Conservation (phyloP, 2,888 invertebrate species). For the Blastobasis lacticolella region DNA sequence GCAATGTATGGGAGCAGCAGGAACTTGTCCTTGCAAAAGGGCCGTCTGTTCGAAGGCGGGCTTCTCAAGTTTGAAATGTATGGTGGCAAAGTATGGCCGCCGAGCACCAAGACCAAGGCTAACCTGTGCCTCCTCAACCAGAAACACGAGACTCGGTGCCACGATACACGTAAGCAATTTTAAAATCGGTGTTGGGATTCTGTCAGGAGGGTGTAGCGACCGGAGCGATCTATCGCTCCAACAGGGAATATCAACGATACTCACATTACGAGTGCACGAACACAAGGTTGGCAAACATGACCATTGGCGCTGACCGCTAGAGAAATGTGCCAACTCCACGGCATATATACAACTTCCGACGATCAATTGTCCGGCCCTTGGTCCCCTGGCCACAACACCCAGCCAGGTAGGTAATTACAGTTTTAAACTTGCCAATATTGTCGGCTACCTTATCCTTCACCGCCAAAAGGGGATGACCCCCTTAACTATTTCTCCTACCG, state of each 20-base stretch:
- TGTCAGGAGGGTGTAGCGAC: not conserved
- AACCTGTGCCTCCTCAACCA: conserved; percentile 7
- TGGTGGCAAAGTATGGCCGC: conserved; percentile 26
- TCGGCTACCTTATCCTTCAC: not conserved
- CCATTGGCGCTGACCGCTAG: too few species aligned
- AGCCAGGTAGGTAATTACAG: too few species aligned
- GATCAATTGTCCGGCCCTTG: too few species aligned
- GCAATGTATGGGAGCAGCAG: conserved; percentile 20
- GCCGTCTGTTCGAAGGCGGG: conserved; percentile 21
- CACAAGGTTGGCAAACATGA: too few species aligned
- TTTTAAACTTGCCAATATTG: not conserved
- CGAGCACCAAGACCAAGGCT: conserved; percentile 3
- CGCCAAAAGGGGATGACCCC: not conserved
- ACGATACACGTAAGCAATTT: conserved; percentile 12
- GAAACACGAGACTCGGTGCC: conserved; percentile 10
- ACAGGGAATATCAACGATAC: not conserved
- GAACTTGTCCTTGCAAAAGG: conserved; percentile 5
- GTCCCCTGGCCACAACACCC: too few species aligned
- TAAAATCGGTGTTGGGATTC: not conserved
- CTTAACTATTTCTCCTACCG: not conserved
- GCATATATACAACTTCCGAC: too few species aligned
- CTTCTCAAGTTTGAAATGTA: conserved; percentile 22
- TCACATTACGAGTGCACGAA: too few species aligned
- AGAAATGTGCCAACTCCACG: too few species aligned
- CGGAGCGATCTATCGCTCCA: not conserved